These are phyloP conservation scores for Ammospiza caudacuta DNA, from an alignment of 2,113 vertebrate genomes.

Conservation along the genomic window DNA sequence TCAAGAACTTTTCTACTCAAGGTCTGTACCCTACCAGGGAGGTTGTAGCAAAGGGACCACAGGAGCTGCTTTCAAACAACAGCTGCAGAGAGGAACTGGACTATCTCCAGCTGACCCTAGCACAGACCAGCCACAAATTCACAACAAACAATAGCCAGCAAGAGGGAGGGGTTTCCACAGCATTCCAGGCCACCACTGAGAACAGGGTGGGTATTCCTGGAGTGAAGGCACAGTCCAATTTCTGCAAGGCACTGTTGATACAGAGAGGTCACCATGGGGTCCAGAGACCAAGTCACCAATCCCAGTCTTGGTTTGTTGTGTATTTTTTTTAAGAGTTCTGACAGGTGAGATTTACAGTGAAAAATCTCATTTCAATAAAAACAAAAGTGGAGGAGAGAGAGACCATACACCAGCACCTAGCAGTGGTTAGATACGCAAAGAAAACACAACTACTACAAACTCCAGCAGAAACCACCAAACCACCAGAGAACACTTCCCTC, in stretches of 20 bases:
- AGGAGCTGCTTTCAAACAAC: neutral
- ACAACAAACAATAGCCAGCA: neutral
- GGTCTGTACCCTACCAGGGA: neutral
- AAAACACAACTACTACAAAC: neutral
- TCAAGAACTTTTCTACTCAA: neutral
- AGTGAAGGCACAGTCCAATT: neutral
- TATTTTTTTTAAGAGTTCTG: neutral
- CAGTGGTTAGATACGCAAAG: fast-evolving
- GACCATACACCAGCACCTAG: neutral
- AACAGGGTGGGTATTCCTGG: neutral
- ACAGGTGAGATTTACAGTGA: neutral
- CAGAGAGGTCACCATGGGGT: neutral
- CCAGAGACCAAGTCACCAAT: neutral
- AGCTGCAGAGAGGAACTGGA: neutral
- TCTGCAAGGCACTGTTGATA: neutral
- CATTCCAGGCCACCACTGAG: neutral
- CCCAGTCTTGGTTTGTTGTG: neutral
- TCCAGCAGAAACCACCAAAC: neutral
- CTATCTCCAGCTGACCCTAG: neutral
- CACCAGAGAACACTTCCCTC: neutral
- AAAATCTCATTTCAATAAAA: neutral
- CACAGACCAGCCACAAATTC: neutral
- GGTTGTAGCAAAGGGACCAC: neutral
- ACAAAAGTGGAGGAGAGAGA: neutral
- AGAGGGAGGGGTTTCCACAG: neutral